A percentile compares a stretch with the other conserved stretches of the same genome.
These are phyloP conservation scores for Bufo bufo DNA, from an alignment of 2,113 vertebrate genomes.

Conservation along the genomic window DNA sequence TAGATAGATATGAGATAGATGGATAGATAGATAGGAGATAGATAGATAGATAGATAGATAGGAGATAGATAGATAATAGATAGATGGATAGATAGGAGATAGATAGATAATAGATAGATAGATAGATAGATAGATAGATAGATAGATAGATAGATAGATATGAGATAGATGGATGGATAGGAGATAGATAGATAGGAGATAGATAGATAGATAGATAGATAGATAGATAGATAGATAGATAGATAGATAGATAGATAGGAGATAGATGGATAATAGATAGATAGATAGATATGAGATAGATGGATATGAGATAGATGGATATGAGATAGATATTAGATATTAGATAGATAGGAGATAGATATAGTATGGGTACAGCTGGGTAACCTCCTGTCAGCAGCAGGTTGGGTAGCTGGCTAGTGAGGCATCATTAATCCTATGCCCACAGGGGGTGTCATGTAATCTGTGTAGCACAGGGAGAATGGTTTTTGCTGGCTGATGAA, in stretches of 20 bases:
- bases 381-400: background rate
- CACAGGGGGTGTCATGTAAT: conserved; percentile 34
- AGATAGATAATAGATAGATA: background rate
- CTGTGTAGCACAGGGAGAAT: conserved; percentile 6
- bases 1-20: too few species aligned
- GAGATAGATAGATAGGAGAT: background rate
- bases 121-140: background rate
- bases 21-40: background rate
- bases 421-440: conserved; percentile 32
- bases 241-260: background rate
- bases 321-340: too few species aligned
- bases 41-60: background rate
- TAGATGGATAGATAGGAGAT: background rate
- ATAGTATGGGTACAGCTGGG: background rate
- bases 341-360: too few species aligned
- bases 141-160: too few species aligned
- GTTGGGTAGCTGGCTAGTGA: conserved; percentile 43
- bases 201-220: background rate
- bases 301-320: too few species aligned
- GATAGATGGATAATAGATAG: background rate
- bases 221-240: background rate
- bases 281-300: background rate
- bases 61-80: too few species aligned
- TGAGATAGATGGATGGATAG: background rate
- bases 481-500: conserved; percentile 41